These are phyloP conservation scores for Porites evermanni DNA, from an alignment of 92 coral and sea anemone species.

Conservation along the genomic window DNA sequence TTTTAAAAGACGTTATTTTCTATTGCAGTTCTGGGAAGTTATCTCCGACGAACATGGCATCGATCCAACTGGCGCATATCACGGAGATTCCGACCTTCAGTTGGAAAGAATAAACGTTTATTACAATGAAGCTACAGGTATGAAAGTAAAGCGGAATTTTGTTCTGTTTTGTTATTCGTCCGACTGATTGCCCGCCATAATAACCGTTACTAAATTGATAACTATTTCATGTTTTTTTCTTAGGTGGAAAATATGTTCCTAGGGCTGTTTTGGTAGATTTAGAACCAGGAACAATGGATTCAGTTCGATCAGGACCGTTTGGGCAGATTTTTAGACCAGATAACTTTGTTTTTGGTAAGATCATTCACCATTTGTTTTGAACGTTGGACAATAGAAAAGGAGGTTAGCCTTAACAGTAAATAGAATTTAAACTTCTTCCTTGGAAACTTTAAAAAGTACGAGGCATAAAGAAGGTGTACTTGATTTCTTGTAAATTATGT, in stretches of 20 bases:
- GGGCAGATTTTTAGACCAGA: conserved; percentile 95
- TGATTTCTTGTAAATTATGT: not conserved
- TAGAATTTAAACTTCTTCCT: not conserved
- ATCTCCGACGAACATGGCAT: conserved; percentile 96
- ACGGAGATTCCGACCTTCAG: conserved; percentile 97
- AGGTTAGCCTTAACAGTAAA: not conserved
- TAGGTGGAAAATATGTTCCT: conserved; percentile 94
- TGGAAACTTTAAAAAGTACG: not conserved
- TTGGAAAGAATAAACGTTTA: conserved; percentile 93
- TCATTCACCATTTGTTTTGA: not conserved
- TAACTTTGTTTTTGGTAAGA: conserved; percentile 93
- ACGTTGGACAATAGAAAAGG: not conserved
- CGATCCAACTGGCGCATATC: conserved; percentile 95
- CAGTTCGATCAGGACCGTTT: conserved; percentile 90
- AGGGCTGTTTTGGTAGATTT: conserved; percentile 86
- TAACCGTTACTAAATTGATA: conserved; percentile 1
- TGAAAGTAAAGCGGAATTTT: not conserved
- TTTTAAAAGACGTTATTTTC: not conserved
- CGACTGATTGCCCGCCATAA: conserved; percentile 19
- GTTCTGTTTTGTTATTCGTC: not conserved
- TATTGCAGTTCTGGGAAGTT: conserved; percentile 89
- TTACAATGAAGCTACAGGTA: conserved; percentile 95
- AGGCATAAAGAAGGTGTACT: too few species aligned
- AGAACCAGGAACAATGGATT: conserved; percentile 97
- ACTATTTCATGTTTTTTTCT: not conserved